Percentiles rank a stretch among this genome's conserved stretches.
Evolutionary conservation across 2,113 vertebrate species (phyloP).

Genomic region (Coryphaenoides rupestris): DNA sequence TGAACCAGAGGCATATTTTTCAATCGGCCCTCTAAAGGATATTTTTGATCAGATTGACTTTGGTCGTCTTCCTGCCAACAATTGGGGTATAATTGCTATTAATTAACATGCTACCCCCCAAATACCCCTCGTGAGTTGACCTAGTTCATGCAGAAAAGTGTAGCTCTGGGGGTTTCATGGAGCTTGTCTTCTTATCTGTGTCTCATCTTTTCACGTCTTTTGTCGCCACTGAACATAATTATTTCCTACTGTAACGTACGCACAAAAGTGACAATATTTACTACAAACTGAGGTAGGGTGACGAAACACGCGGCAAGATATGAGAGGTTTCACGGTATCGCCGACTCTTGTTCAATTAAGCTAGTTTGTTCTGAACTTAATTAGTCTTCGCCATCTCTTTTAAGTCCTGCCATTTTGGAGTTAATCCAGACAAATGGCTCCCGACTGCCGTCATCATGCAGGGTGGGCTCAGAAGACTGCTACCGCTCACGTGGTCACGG

Average conservation of each 20-base stretch:
- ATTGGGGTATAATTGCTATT: conserved; percentile 25
- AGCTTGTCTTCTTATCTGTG: conserved; percentile 15
- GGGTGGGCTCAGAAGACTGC: neutral
- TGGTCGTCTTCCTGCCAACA: conserved; percentile 19
- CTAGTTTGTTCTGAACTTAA: conserved; percentile 47
- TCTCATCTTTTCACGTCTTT: conserved; percentile 28
- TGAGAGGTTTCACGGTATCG: conserved; percentile 28
- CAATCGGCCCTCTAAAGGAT: neutral
- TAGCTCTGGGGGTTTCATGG: conserved; percentile 23
- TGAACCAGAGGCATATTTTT: no score
- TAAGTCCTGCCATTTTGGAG: conserved; percentile 6
- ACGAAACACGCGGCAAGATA: conserved; percentile 49
- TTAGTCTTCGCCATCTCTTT: conserved; percentile 55
- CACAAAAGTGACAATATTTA: conserved; percentile 14
- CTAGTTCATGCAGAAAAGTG: conserved; percentile 35
- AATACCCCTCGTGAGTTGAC: conserved; percentile 41
- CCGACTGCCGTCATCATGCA: neutral
- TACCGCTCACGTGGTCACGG: no score
- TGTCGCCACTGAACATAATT: conserved; percentile 38
- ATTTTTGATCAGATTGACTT: conserved; percentile 1
- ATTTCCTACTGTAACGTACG: neutral
- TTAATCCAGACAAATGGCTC: no score
- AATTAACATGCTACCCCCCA: conserved; percentile 37
- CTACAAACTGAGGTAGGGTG: conserved; percentile 23
- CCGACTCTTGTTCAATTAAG: conserved; percentile 34